These are phyloP conservation scores for Garra rufa DNA, from an alignment of 2,113 vertebrate species.

Conservation along the genomic window DNA sequence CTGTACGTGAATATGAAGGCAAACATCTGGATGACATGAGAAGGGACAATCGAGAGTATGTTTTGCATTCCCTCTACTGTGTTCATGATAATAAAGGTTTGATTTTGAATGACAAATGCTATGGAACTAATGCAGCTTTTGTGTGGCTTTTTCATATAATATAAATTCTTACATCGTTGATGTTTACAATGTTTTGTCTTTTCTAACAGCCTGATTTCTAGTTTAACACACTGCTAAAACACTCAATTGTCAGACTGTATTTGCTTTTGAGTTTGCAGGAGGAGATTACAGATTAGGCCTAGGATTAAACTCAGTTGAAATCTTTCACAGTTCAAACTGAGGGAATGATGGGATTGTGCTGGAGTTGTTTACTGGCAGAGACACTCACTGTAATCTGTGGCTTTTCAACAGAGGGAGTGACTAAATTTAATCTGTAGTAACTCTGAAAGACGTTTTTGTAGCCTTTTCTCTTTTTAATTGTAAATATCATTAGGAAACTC, in stretches of 20 bases:
- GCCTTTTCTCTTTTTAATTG: not conserved
- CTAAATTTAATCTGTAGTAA: not conserved
- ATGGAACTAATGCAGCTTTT: constrained; percentile 15
- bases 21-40: constrained; percentile 24
- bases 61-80: constrained; percentile 54
- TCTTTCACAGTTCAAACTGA: constrained; percentile 14
- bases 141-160: not conserved
- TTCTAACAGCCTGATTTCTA: not conserved
- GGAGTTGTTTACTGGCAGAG: not conserved
- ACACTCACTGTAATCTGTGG: constrained; percentile 17
- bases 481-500: not conserved
- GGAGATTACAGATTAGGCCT: constrained; percentile 42
- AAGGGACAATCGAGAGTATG: constrained; percentile 46
- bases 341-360: constrained; percentile 42
- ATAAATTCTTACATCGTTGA: too few relatives aligned
- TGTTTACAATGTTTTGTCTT: not conserved
- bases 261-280: not conserved
- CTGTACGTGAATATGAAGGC: constrained; percentile 39
- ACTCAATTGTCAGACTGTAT: not conserved
- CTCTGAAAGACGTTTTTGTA: not conserved
- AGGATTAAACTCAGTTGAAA: constrained; percentile 29
- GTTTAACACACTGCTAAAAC: not conserved
- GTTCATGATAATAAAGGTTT: constrained; percentile 56
- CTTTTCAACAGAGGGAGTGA: not conserved
- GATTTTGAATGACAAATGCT: constrained; percentile 43